Base-by-base conservation (phyloP, 2,888 invertebrate genomes). In the Steromphala cineraria region DNA sequence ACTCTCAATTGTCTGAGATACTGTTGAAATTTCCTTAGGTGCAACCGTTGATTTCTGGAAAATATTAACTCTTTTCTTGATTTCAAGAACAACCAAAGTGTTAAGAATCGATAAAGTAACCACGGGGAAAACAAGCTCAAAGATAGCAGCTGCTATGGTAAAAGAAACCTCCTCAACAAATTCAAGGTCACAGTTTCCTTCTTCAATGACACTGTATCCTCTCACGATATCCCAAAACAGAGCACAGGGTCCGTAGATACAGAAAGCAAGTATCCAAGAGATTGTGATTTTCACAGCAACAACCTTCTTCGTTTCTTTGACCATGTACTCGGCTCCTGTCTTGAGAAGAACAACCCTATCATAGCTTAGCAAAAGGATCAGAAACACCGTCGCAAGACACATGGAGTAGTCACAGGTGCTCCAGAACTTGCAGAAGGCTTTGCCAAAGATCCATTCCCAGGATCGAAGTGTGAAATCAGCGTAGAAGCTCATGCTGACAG, bases 61-160 rank as follows among this genome's bases (percentile, higher is more conserved):
- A 13, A 67, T 40, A 19, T 55, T 71, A 10, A 52, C 31, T 24
- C 89, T 74, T 52, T 83, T 83, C 8, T 85, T 80, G 21, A 90
- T 88, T 67, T 88, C 83, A 0, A 55, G 67, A 53, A 87, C 89
- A 17, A 89, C 86, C 0, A 85, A 28, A 17, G 56, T 10, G 78
- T 89, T 90, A 7, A 90, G 74, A 2, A 81, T 77, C 10, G 81
- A 67, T 0, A 90, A 75, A 1, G 78, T 24, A 0, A 85, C n/a
- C 67, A 87, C 83, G 0, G 90, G 89, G 1, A 88, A 75, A 10
- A 83, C 80, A 71, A 90, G 89, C 74, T 90, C 90, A n/a, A 88
- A 62, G 7, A 86, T 46, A 15, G 88, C 84, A 0, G 89, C 84
- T 0, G 78, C 53, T 10, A 87, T 83, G 5, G 86, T 89, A 80